Evolutionary conservation across 2,888 invertebrate genomes (phyloP).

Genomic region (Peribatodes rhomboidaria): DNA sequence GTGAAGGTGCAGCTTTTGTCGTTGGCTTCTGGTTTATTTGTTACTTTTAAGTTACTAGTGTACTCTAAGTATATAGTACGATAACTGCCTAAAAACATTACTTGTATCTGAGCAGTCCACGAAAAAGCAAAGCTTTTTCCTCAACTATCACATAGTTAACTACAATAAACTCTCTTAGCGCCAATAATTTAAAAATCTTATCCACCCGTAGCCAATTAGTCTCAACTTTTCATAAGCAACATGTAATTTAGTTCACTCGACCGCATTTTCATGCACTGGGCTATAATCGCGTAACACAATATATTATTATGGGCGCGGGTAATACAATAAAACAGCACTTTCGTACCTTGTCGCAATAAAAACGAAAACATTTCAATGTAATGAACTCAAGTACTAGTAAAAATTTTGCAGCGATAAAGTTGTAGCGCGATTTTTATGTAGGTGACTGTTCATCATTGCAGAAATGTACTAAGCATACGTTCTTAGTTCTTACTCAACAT

Average conservation of each 20-base stretch:
- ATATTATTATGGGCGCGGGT: constrained; percentile 58
- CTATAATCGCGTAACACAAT: constrained; percentile 58
- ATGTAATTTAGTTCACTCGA: constrained; percentile 60
- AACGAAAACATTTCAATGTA: not conserved
- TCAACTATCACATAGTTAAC: constrained; percentile 6
- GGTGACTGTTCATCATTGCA: constrained; percentile 46
- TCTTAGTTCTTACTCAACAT: constrained; percentile 65
- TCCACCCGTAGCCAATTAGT: constrained; percentile 47
- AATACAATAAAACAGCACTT: constrained; percentile 52
- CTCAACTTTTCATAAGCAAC: constrained; percentile 57
- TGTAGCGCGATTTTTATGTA: constrained; percentile 60
- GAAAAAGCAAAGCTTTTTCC: constrained; percentile 4
- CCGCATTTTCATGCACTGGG: constrained; percentile 64
- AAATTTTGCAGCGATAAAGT: constrained; percentile 21
- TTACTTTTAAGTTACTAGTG: too few relatives aligned
- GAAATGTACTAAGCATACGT: constrained; percentile 55
- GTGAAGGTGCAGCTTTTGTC: not conserved
- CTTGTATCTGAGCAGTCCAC: not conserved
- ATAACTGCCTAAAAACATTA: not conserved
- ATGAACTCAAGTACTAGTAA: not conserved
- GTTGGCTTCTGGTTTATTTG: not conserved
- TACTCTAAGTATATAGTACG: too few relatives aligned
- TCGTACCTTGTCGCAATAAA: constrained; percentile 24
- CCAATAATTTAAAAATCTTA: constrained; percentile 35
- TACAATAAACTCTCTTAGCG: constrained; percentile 16